Evolutionary conservation across 2,113 vertebrate genomes (phyloP).

Genomic region (Henicopernis longicauda): DNA sequence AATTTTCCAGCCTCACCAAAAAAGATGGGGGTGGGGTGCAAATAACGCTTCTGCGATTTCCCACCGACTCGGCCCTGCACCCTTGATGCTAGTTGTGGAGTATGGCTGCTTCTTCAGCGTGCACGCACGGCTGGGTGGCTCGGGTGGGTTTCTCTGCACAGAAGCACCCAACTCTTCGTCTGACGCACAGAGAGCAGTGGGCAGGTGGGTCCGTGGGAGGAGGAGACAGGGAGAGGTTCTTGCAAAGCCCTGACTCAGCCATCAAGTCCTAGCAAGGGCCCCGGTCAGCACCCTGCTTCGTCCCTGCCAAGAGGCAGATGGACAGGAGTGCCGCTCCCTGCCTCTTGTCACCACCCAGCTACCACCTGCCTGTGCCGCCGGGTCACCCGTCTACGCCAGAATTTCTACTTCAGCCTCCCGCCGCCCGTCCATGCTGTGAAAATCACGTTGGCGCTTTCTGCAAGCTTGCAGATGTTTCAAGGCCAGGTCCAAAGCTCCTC

Average conservation of each 20-base stretch:
- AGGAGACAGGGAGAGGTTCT: neutral
- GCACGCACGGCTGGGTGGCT: fast-evolving
- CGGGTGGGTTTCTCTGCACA: neutral
- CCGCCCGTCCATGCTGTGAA: fast-evolving
- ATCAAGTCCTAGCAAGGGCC: neutral
- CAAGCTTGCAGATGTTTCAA: neutral
- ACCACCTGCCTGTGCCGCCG: neutral
- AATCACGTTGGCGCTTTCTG: neutral
- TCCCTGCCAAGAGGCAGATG: neutral
- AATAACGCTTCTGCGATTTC: neutral
- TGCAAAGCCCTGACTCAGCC: slow-evolving; percentile 22
- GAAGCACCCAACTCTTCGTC: fast-evolving
- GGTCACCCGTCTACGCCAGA: neutral
- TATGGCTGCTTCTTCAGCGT: fast-evolving
- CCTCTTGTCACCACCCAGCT: neutral
- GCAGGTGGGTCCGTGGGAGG: neutral
- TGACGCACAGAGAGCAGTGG: neutral
- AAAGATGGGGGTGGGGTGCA: neutral
- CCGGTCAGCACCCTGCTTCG: neutral
- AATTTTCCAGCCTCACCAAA: neutral
- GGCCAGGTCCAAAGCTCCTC: neutral
- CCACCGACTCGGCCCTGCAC: no score
- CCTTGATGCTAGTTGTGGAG: neutral
- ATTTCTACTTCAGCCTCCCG: neutral
- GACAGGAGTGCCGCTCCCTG: neutral